A percentile compares a stretch with the other conserved stretches of the same genome.
These are phyloP conservation scores for Eulemur albifrons DNA, from an alignment of 2,797 vertebrate species.

Conservation along the genomic window DNA sequence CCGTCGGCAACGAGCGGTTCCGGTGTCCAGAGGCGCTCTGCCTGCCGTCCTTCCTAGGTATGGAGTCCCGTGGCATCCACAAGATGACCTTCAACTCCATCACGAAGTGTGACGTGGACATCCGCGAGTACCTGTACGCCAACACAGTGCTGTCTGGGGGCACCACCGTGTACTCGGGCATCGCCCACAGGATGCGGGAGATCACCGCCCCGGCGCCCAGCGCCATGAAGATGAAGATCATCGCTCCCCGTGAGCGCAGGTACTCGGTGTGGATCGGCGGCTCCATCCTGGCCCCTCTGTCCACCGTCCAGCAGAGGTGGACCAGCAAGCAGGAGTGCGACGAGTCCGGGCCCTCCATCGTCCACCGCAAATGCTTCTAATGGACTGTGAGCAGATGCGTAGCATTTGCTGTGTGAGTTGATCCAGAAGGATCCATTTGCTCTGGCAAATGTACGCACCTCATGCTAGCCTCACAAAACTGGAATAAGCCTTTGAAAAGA, in stretches of 20 bases:
- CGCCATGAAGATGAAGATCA: constrained; percentile 90
- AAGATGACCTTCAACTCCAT: constrained; percentile 89
- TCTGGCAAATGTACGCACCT: constrained; percentile 83
- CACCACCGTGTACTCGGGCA: constrained; percentile 99
- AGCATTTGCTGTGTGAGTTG: constrained; percentile 76
- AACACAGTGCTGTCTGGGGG: constrained; percentile 97
- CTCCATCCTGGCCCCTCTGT: constrained; percentile 86
- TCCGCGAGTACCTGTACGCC: constrained; percentile 94
- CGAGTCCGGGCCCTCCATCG: constrained; percentile 86
- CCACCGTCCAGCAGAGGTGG: constrained; percentile 85
- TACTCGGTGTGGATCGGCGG: constrained; percentile 87
- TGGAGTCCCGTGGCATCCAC: constrained; percentile 87
- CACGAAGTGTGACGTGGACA: constrained; percentile 90
- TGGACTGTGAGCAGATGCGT: constrained; percentile 80
- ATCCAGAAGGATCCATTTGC: constrained; percentile 78
- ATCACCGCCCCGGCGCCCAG: constrained; percentile 87
- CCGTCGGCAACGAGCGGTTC: constrained; percentile 91
- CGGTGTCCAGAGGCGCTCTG: constrained; percentile 91
- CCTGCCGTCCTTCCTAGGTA: constrained; percentile 91
- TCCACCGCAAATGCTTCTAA: constrained; percentile 89
- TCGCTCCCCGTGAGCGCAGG: constrained; percentile 84
- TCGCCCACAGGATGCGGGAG: constrained; percentile 90
- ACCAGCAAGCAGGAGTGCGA: constrained; percentile 85
- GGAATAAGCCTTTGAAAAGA: constrained; percentile 86
- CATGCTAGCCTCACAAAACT: constrained; percentile 87